Percentiles rank a stretch among this genome's conserved stretches.
Conservation (phyloP, 2,888 invertebrate genomes). For the Plebejus argus region DNA sequence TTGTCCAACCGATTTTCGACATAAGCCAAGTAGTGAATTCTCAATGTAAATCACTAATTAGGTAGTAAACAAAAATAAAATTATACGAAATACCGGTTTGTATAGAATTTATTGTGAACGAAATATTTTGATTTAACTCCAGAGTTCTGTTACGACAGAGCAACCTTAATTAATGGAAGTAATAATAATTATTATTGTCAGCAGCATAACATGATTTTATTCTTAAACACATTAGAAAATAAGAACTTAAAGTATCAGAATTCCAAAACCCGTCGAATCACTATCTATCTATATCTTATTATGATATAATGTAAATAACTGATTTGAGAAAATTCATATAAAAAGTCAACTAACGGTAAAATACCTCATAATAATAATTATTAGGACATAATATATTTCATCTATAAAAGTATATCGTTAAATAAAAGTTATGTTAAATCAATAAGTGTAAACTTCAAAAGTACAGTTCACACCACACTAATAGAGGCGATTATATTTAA, state of each 20-base stretch:
- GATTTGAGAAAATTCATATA: background rate
- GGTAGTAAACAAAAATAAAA: slow-evolving; percentile 1
- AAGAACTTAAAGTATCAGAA: too few species aligned
- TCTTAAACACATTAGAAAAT: too few species aligned
- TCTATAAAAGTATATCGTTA: slow-evolving; percentile 6
- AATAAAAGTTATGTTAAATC: background rate
- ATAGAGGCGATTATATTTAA: slow-evolving; percentile 5
- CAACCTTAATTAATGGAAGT: background rate
- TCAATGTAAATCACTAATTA: slow-evolving; percentile 19
- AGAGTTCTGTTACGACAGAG: background rate
- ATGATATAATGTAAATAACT: too few species aligned
- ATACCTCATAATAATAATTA: background rate
- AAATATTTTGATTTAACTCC: background rate
- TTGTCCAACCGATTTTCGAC: slow-evolving; percentile 10
- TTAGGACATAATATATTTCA: slow-evolving; percentile 6
- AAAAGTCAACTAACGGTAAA: background rate
- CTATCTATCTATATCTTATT: too few species aligned
- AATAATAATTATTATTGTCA: background rate
- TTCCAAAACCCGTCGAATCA: background rate
- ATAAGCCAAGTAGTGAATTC: slow-evolving; percentile 13
- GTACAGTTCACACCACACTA: slow-evolving; percentile 6
- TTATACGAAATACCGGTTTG: slow-evolving; percentile 14
- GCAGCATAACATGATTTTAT: background rate
- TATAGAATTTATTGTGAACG: slow-evolving; percentile 1
- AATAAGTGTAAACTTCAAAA: slow-evolving; percentile 14